Base-by-base conservation (phyloP, 2,797 vertebrate species). In the Myotis myotis region DNA sequence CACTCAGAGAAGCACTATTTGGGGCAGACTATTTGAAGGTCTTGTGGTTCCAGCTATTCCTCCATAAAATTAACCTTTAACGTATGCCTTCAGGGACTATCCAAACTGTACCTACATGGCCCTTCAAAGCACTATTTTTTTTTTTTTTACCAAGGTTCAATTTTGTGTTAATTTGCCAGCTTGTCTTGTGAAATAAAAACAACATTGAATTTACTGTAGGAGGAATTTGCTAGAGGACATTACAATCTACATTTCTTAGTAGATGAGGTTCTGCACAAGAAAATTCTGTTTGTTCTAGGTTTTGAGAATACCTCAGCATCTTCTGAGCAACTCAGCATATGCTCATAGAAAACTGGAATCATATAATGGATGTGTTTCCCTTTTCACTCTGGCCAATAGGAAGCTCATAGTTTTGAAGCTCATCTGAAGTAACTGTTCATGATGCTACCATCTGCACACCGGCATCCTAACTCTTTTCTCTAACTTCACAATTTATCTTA, bases 401-500 rank as follows among this genome's bases (percentile, higher is more conserved):
- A 86, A 94, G 55, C 79, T 91, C 60, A 38, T 33, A n/a, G 9
- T 81, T 85, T 86, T 38, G 47, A 92, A 81, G 41, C 10, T 85
- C 57, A 33, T 22, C 13, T 82, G 20, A 23, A 47, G 22, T 23
- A 64, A 74, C 41, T 86, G 17, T 41, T 66, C 53, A 79, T 60
- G 23, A 41, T 51, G 51, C 75, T 38, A 84, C 4, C 16, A 28
- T n/a, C n/a, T 47, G n/a, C 5, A 49, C 16, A 55, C 1, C n/a
- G 85, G 53, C 20, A 23, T 92, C 28, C 33, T 49, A 47, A 80
- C 53, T 55, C 9, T 71, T 38, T 81, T 96, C 55, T 87, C 17
- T 4, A n/a, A 22, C 11, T 25, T 10, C 25, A 49, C 6, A 62
- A 41, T 70, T 83, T 78, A 53, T 47, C 84, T 89, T 94, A 33